Conservation (phyloP, 1,140 invertebrate species). For the Drosophila burlai region DNA sequence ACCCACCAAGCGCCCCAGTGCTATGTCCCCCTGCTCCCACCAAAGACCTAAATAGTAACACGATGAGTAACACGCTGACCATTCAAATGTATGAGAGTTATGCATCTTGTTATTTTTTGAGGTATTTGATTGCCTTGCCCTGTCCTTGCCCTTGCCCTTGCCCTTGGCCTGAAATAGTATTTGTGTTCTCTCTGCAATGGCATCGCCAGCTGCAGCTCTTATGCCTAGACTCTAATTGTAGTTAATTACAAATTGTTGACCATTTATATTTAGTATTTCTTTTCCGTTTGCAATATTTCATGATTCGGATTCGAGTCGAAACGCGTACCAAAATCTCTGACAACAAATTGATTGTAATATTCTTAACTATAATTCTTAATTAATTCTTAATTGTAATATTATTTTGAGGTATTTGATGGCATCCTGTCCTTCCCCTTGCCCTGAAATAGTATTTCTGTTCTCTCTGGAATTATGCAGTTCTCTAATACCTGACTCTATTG, state of each 20-base stretch:
- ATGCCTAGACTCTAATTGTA: constrained; percentile 20
- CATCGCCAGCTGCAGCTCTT: constrained; percentile 10
- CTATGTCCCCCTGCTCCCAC: not conserved
- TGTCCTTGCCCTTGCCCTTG: not conserved
- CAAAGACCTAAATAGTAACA: not conserved
- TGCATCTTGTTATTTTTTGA: constrained; percentile 1
- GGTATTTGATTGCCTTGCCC: not conserved
- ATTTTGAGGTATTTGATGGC: not conserved
- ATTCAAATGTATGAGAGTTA: not conserved
- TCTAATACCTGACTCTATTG: constrained; percentile 19
- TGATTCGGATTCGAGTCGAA: constrained; percentile 11
- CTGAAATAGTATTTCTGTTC: constrained; percentile 42
- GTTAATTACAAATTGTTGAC: constrained; percentile 43
- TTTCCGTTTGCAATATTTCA: constrained; percentile 28
- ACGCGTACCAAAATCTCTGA: constrained; percentile 36
- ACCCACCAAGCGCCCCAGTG: constrained; percentile 32
- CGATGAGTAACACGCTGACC: not conserved
- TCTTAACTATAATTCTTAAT: too few relatives aligned
- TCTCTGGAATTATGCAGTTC: not conserved
- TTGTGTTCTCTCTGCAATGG: constrained; percentile 11
- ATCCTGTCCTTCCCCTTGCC: not conserved
- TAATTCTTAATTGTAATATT: constrained; percentile 5
- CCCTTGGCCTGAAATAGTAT: constrained; percentile 41
- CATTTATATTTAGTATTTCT: constrained; percentile 19
- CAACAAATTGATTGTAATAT: constrained; percentile 7